A percentile compares a stretch with the other conserved stretches of the same genome.
Evolutionary conservation across 2,113 vertebrate species (phyloP).

Genomic region (Anolis carolinensis): DNA sequence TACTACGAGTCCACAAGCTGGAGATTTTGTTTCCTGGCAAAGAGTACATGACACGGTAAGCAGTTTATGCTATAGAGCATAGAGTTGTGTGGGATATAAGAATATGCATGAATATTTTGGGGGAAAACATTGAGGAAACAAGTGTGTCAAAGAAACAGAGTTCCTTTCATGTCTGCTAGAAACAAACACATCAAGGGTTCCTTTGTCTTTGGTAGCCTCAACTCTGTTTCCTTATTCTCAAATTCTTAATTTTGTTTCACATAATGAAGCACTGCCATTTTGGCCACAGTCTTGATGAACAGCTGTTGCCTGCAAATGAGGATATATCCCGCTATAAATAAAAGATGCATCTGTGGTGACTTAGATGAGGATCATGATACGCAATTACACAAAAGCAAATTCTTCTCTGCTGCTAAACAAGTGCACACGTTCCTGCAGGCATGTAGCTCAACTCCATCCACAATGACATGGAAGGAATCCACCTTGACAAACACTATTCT

Average conservation of each 20-base stretch:
- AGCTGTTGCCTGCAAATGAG: not conserved
- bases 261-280: not conserved
- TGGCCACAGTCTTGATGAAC: not conserved
- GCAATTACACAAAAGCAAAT: not conserved
- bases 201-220: not conserved
- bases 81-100: not conserved
- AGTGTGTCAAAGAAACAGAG: not conserved
- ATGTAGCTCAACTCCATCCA: not conserved
- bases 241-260: not conserved
- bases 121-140: not conserved
- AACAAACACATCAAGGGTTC: not conserved
- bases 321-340: not conserved
- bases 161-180: not conserved
- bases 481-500: not conserved
- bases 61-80: slow-evolving; percentile 1
- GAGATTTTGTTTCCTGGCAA: slow-evolving; percentile 71
- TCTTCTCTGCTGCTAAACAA: not conserved
- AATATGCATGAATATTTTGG: not conserved
- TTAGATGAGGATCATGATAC: not conserved
- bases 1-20: fast-evolving
- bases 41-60: slow-evolving; percentile 32
- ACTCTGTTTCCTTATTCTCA: not conserved
- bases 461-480: not conserved
- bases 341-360: not conserved
- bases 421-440: not conserved